Conservation (phyloP, 2,113 vertebrate genomes). For the Scopus umbretta region DNA sequence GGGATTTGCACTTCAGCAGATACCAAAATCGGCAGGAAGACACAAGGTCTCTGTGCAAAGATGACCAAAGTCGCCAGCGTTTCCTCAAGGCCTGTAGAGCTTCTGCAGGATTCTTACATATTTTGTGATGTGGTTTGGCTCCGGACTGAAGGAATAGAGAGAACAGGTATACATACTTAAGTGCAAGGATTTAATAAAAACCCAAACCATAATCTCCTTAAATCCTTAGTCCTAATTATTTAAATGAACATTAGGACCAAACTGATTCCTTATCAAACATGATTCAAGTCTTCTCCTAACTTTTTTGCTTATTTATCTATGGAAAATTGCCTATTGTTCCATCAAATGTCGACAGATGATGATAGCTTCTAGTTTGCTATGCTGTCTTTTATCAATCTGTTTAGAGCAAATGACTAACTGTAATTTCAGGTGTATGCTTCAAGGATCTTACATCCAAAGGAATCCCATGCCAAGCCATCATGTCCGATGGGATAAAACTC, state of each 20-base stretch:
- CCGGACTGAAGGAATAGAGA: not conserved
- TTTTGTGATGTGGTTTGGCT: not conserved
- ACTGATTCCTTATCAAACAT: not conserved
- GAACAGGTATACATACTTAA: not conserved
- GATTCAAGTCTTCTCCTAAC: accelerated
- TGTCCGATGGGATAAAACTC: accelerated
- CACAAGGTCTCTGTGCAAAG: not conserved
- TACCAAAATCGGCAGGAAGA: not conserved
- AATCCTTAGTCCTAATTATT: not conserved
- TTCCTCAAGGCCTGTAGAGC: not conserved
- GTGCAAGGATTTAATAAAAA: not conserved
- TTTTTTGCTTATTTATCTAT: not conserved
- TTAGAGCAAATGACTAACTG: not conserved
- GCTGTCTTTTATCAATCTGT: not conserved
- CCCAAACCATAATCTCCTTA: not conserved
- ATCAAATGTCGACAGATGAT: not conserved
- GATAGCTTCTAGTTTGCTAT: not conserved
- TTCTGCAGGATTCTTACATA: too few relatives aligned
- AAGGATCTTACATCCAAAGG: not conserved
- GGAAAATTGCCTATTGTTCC: not conserved
- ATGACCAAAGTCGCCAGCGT: not conserved
- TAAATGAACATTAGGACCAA: not conserved
- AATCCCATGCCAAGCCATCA: accelerated
- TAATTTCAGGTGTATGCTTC: not conserved
- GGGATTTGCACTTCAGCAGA: not conserved